Evolutionary conservation across 2,797 vertebrate genomes (phyloP).

Genomic region (Echeneis naucrates): DNA sequence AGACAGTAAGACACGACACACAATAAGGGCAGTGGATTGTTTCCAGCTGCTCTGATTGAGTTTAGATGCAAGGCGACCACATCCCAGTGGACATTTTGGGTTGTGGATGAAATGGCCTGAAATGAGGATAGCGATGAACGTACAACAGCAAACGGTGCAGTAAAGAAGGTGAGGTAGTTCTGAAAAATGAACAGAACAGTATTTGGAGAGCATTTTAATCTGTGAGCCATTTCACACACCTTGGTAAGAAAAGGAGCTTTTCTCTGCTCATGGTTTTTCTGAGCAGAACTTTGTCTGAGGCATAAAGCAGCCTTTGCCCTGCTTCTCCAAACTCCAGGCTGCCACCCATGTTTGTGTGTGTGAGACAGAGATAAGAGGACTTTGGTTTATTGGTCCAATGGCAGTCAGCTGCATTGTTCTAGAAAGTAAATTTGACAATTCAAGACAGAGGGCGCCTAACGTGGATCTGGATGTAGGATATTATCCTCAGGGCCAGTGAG

Average conservation of each 20-base stretch:
- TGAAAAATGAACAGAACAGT: not conserved
- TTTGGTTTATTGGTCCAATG: conserved; percentile 37
- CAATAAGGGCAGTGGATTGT: no score
- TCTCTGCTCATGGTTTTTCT: not conserved
- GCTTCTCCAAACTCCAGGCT: conserved; percentile 22
- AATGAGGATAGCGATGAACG: not conserved
- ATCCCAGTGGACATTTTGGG: not conserved
- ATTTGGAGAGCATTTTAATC: conserved; percentile 18
- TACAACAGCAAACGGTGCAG: not conserved
- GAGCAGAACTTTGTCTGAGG: conserved; percentile 19
- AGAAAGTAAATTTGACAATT: conserved; percentile 53
- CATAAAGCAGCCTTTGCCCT: conserved; percentile 18
- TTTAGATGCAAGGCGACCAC: not conserved
- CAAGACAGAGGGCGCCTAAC: conserved; percentile 44
- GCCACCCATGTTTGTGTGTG: conserved; percentile 35
- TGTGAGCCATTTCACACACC: conserved; percentile 6
- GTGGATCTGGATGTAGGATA: conserved; percentile 60
- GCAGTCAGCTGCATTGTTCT: conserved; percentile 37
- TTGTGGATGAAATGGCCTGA: not conserved
- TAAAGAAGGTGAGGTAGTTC: not conserved
- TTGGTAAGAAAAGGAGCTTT: not conserved
- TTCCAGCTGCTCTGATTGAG: not conserved
- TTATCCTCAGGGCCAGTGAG: conserved; percentile 72
- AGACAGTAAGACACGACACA: not conserved
- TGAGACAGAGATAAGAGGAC: conserved; percentile 39